Base-by-base conservation (phyloP, 2,888 invertebrate species). In the Epicampocera succincta region DNA sequence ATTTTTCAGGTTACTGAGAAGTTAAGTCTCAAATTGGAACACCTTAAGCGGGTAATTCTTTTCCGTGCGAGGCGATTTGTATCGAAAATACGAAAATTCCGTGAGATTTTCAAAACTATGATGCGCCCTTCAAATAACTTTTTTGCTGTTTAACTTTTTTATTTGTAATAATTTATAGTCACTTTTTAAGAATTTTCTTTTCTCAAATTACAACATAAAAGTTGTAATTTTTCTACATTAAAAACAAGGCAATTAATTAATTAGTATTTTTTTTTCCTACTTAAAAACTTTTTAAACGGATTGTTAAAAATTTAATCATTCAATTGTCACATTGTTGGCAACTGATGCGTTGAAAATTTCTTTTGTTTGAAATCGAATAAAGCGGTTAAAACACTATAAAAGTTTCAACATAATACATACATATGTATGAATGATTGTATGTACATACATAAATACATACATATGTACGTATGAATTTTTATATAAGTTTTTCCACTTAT, bases 311-410 rank as follows among this genome's bases (percentile, higher is more conserved):
- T 63, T 65, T 54, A 40, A 54, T 66, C 29, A 72, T 21, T 60
- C 50, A 66, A 29, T 75, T 71, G 71, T 66, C 54, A 75, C 71
- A 60, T 75, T 75, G 75, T 52, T 75, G 80, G 75, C 75, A 75
- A 60, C 8, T 63, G 63, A 65, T 52, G 80, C 75, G 58, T 68
- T 25, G 21, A 29, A 46, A 33, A 46, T 63, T 63, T 75, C 46
- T 25, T 38, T 78, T 50, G 25, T 33, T 17, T 65, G n/a, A 6
- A 40, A 71, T 1, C 9, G 8, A 66, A 66, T 76, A 48, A 72
- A 80, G 61, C 40, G n/a, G n/a, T n/a, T 68, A 50, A 11, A 44
- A 42, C 21, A 38, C 11, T 21, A 19, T 15, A 25, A 12, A 6
- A 19, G n/a, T 65, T 38, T 9, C 33, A 33, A 33, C 33, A 9